Evolutionary conservation across 2,888 invertebrate species (phyloP), one percentile per base, ranked within the genome.

Genomic region (Cephus rjabovi): DNA sequence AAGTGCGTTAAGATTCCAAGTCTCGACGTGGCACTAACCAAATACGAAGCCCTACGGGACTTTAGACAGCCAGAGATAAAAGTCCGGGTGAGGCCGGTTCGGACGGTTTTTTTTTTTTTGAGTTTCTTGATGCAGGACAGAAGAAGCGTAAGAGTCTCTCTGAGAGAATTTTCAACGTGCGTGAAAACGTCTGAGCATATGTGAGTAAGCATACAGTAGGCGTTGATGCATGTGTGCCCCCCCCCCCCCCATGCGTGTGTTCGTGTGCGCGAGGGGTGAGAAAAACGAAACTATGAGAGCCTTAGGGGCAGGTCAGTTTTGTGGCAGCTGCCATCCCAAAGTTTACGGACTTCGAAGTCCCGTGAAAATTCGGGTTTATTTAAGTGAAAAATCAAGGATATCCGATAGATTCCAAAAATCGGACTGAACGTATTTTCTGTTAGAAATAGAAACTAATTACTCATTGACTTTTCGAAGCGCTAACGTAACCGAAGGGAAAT

Each of bases 291-390:
- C 71, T 71, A 71, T 15, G 31, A 31, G 12, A 71, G 71, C 56
- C 56, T 56, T 9, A 23, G 71, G 71, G 71, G 71, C 71, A 71
- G 71, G 71, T 71, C 71, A 71, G 71, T 71, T 71, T 71, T 23
- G 31, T 31, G 71, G 71, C 71, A 71, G 71, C 71, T 71, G 71
- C 71, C 15, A 33, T 15, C 71, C 31, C 30, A 11, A 33, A 70
- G 70, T 35, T 35, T 35, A 35, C 35, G 12, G 12, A 35, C 12
- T 35, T 35, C 12, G 35, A 9, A 23, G 56, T 23, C 56, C 2
- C 23, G 56, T 56, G 23, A 56, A 56, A 56, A 56, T 56, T 23
- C 9, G 15, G 6, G 23, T 23, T 56, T 56, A 9, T 23, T 56
- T 23, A 9, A 23, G 56, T 56, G 23, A 56, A 56, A 23, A 23